These are phyloP conservation scores for Melipona beecheii DNA, from an alignment of 2,888 invertebrate species.

Conservation along the genomic window DNA sequence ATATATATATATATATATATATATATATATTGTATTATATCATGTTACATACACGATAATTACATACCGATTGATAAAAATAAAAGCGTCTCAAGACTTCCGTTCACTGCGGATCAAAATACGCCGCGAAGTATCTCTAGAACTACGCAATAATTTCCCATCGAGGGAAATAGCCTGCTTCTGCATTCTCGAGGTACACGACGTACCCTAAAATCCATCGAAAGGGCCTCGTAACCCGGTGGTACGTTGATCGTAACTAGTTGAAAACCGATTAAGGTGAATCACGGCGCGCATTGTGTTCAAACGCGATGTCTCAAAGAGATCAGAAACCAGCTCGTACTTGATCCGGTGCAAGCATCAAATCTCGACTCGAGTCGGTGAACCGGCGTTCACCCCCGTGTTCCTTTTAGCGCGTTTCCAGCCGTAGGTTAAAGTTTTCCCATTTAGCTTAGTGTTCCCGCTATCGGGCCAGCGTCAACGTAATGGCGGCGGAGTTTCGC, in stretches of 20 bases:
- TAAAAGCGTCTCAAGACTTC: too few species aligned
- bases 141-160: not conserved
- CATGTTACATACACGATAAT: too few species aligned
- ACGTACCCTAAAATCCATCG: not conserved
- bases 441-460: conserved; percentile 2
- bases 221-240: not conserved
- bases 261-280: conserved; percentile 26
- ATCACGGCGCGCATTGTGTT: not conserved
- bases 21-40: too few species aligned
- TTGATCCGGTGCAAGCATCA: not conserved
- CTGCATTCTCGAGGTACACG: not conserved
- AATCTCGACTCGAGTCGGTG: not conserved
- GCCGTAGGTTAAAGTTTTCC: conserved; percentile 31
- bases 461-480: conserved; percentile 3
- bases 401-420: not conserved
- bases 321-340: conserved; percentile 11
- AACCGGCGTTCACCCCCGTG: too few species aligned
- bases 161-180: not conserved
- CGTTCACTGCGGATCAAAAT: not conserved
- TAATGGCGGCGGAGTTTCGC: conserved; percentile 30
- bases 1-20: too few species aligned
- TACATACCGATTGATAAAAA: too few species aligned
- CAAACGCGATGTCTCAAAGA: conserved; percentile 21
- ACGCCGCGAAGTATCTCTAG: not conserved
- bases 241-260: not conserved